Conservation (phyloP, 1,140 invertebrate genomes). For the Drosophila sechellia region DNA sequence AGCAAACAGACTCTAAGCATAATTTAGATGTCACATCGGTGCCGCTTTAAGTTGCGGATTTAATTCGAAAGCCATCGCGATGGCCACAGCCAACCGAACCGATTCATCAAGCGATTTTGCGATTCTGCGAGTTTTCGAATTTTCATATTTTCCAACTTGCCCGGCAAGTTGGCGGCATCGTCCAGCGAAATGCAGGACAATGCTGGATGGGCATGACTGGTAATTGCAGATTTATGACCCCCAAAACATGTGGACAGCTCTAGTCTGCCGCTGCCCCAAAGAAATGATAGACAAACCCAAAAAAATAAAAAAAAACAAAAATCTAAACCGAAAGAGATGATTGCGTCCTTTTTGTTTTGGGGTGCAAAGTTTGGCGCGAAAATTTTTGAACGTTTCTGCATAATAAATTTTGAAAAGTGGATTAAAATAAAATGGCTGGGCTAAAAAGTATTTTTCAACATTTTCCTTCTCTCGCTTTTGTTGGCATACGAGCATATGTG, state of each 20-base stretch:
- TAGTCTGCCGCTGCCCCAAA: conserved; percentile 21
- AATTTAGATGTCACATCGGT: conserved; percentile 64
- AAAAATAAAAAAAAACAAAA: conserved; percentile 10
- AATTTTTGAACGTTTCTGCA: conserved; percentile 70
- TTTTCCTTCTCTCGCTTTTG: conserved; percentile 9
- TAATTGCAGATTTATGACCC: conserved; percentile 75
- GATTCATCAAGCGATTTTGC: conserved; percentile 46
- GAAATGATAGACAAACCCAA: too few species aligned
- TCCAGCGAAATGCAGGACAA: conserved; percentile 6
- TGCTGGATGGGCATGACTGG: conserved; percentile 52
- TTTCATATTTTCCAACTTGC: conserved; percentile 27
- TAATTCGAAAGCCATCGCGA: conserved; percentile 25
- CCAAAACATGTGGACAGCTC: conserved; percentile 69
- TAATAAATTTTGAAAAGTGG: conserved; percentile 76
- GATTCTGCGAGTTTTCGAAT: conserved; percentile 7
- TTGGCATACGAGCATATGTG: background rate
- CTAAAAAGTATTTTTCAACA: conserved; percentile 39
- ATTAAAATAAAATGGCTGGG: conserved; percentile 69
- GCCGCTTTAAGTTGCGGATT: conserved; percentile 52
- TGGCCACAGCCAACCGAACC: conserved; percentile 6
- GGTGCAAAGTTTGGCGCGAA: conserved; percentile 41
- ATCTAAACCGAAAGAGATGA: conserved; percentile 8
- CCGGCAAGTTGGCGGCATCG: conserved; percentile 45
- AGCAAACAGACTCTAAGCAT: conserved; percentile 55
- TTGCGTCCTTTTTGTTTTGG: conserved; percentile 7